Base-by-base conservation (phyloP, 2,113 vertebrate species). In the Oreocharis arfaki region DNA sequence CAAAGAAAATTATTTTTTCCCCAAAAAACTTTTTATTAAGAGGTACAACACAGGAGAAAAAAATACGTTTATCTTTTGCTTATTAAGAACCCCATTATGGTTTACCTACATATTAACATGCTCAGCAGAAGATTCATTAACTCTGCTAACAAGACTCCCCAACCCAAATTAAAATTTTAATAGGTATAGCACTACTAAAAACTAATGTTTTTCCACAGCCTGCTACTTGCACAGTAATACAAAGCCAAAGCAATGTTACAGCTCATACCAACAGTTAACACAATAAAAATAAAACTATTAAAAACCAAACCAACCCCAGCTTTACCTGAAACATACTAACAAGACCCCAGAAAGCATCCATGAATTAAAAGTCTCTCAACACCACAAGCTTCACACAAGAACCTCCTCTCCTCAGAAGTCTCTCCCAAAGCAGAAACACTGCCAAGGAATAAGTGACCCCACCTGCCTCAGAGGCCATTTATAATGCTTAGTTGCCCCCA, bases 391-490 rank as follows among this genome's bases (percentile, higher is more conserved):
- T 11, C 9, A 41, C 8, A 30, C 28, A 18, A 4, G 4, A 8
- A 9, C 6, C 21, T 8, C 1, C 22, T 33, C 13, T 21, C 11
- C 26, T 7, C 8, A 17, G 3, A 8, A 0, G 0, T 1, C 27
- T 5, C 16, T 8, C 42, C 10, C 13, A 30, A 23, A 55, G 3
- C 6, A 59, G 6, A 30, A 52, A 2, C 4, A 1, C 20, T 4
- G 1, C 22, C 1, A 24, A 8, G 8, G 3, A 1, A 0, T 2
- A 7, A 80, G 14, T 4, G 0, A 8, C 0, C 13, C n/a, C 41
- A 39, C 2, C 61, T 65, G 52, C 0, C 28, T 10, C 52, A 44
- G 35, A 55, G 35, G 6, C 23, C 3, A 56, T 64, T 95, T 94
- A 56, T 92, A 81, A 15, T 5, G 16, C 69, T 53, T 7, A 12